Base-by-base conservation (phyloP, 2,888 invertebrate species). In the Rosalia funebris region DNA sequence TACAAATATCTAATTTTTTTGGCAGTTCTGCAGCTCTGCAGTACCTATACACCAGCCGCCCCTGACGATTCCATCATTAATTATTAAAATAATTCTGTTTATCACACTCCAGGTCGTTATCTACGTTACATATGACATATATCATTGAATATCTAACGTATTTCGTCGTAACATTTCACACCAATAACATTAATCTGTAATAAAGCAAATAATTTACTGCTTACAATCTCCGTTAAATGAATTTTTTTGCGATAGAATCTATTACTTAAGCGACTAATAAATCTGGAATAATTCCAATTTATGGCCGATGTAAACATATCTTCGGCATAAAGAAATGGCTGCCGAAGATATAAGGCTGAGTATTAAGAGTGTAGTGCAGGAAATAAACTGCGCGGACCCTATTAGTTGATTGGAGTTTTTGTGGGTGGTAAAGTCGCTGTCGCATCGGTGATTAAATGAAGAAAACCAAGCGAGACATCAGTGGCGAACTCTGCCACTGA, bases 201-300 rank as follows among this genome's bases (percentile, higher is more conserved):
- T 52, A 31, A 41, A 41, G 25, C 20, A 52, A 36, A 31, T 31
- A 50, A 34, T 19, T 42, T 42, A 42, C 32, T 42, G 25, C 53
- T 32, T 42, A 7, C 16, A 42, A 19, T 11, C 17, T 16, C 31
- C 14, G 14, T 16, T n/a, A 34, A 14, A 11, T 16, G 15, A 32
- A 25, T 32, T 42, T 53, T 50, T 42, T 42, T 42, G 16, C 17
- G n/a, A 15, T 17, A 41, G 12, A 31, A 32, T 47, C 57, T 50
- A 50, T 50, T 50, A 57, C 57, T 50, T 67, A 44, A 64, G 52
- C 25, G 59, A 55, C 44, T 42, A 61, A 60, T 67, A 67, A 67
- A 67, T 67, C 66, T 64, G 55, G 50, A 62, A 62, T 67, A 67
- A 67, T 62, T 58, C 66, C 64, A 50, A 67, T 67, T 67, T 67